Conservation (phyloP, 2,113 vertebrate genomes). For the Grus americana region DNA sequence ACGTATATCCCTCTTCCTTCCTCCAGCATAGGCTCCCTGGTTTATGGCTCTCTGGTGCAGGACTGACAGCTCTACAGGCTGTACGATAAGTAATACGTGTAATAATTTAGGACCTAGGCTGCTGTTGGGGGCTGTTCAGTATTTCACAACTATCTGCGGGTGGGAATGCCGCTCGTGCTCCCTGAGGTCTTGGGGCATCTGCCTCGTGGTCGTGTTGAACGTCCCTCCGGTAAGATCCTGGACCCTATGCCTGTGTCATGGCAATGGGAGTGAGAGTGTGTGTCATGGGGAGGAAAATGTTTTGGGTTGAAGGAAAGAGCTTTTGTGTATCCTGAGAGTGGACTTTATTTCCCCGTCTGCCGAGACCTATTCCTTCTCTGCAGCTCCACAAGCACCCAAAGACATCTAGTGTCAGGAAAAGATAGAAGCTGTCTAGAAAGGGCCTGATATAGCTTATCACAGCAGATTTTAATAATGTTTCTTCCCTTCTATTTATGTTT, state of each 20-base stretch:
- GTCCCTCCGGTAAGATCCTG: neutral
- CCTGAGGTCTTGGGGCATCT: neutral
- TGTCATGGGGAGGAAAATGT: rapidly evolving
- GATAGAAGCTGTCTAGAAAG: neutral
- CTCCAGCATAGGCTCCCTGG: neutral
- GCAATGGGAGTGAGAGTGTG: rapidly evolving
- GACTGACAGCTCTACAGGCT: neutral
- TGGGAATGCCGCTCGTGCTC: neutral
- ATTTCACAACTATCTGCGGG: neutral
- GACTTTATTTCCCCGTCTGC: neutral
- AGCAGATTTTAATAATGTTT: neutral
- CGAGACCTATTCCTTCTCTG: neutral
- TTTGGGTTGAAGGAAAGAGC: neutral
- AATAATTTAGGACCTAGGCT: neutral
- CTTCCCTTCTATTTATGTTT: neutral
- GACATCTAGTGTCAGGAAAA: neutral
- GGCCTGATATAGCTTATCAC: neutral
- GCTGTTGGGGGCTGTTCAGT: neutral
- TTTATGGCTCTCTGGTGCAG: neutral
- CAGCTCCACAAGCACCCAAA: neutral
- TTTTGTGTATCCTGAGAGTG: neutral
- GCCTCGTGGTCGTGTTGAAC: rapidly evolving
- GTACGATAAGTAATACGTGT: neutral
- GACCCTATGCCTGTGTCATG: rapidly evolving
- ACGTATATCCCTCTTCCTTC: neutral